Conservation (phyloP, 2,113 vertebrate genomes). For the Bujurquina vittata region DNA sequence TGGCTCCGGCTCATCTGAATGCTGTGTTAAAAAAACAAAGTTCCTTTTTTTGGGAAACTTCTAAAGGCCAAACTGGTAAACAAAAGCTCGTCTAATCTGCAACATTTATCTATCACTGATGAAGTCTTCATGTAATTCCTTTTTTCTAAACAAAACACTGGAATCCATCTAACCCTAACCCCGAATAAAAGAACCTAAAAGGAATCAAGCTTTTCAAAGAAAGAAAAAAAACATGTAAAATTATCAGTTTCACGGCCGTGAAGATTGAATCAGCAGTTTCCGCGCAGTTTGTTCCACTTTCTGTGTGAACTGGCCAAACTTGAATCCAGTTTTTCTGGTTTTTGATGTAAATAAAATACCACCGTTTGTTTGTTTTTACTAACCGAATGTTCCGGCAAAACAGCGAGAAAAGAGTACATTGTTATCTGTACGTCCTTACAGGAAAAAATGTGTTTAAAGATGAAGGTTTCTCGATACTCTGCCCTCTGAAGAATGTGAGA, state of each 20-base stretch:
- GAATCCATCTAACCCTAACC: neutral
- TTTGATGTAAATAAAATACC: conserved; percentile 55
- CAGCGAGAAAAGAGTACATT: conserved; percentile 55
- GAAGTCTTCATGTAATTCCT: neutral
- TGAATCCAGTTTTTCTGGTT: conserved; percentile 68
- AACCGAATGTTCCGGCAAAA: conserved; percentile 60
- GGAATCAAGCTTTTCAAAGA: neutral
- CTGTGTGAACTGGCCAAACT: conserved; percentile 14
- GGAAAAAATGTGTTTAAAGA: conserved; percentile 51
- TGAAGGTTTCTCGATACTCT: conserved; percentile 40
- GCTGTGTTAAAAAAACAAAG: neutral
- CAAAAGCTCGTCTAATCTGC: neutral
- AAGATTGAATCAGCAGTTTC: conserved; percentile 38
- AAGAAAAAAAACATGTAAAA: neutral
- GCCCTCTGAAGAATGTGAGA: conserved; percentile 43
- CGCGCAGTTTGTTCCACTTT: conserved; percentile 4
- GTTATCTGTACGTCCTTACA: conserved; percentile 44
- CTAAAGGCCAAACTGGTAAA: neutral
- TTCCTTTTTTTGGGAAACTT: neutral
- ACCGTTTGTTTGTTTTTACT: conserved; percentile 51
- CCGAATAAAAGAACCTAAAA: neutral
- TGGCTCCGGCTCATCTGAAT: neutral
- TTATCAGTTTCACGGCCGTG: neutral
- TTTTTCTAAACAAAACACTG: neutral
- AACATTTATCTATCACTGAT: neutral